phyloP scores from a whole-genome alignment of 2,797 vertebrate genomes.

The Ispidina picta region DNA sequence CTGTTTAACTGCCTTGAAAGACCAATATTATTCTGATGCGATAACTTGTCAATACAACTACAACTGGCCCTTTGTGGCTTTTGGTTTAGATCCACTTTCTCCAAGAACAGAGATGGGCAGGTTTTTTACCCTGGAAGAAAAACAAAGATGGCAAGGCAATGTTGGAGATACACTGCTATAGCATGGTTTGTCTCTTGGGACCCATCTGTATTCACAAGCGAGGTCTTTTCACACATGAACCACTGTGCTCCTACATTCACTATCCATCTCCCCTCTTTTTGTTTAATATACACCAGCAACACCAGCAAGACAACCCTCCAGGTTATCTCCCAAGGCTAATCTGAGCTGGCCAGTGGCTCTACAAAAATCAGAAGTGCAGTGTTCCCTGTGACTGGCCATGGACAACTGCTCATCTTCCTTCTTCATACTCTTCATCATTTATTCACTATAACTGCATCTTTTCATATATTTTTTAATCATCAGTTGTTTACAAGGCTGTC shows the following conservation, averaged over 20 bases:
- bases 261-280: background rate
- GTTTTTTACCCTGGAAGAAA: background rate
- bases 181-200: background rate
- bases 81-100: background rate
- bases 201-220: background rate
- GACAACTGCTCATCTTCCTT: background rate
- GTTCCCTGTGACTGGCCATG: background rate
- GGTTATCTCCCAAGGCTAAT: background rate
- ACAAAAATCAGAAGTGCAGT: background rate
- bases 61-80: background rate
- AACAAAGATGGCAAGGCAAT: background rate
- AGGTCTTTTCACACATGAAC: background rate
- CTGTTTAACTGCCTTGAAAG: conserved; percentile 35
- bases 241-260: background rate
- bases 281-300: background rate
- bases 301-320: background rate
- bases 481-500: background rate
- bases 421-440: background rate
- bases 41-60: background rate
- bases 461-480: background rate
- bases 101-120: background rate
- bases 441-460: background rate
- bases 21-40: background rate
- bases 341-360: background rate
- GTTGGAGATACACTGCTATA: background rate